Percentiles rank a stretch among this genome's conserved stretches.
These are phyloP conservation scores for Aphelenchoides besseyi DNA, from an alignment of 1,140 invertebrate genomes.

Conservation along the genomic window DNA sequence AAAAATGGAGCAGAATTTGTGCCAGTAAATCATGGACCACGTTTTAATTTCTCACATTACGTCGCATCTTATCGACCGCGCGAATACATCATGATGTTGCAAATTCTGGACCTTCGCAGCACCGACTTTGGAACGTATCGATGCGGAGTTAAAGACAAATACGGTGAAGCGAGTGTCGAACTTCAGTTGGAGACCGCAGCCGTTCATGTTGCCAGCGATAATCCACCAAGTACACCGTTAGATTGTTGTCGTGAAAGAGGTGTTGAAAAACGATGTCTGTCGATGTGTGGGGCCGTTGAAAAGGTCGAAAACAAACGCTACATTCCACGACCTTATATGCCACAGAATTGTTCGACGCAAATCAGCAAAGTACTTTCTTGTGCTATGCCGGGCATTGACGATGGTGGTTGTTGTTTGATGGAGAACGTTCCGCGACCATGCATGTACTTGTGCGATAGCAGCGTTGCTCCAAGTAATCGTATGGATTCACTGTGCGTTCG, in stretches of 20 bases:
- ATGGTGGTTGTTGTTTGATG: constrained; percentile 35
- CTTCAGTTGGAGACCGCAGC: constrained; percentile 20
- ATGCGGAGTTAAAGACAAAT: constrained; percentile 33
- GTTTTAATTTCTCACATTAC: constrained; percentile 33
- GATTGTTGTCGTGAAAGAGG: constrained; percentile 32
- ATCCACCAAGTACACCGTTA: constrained; percentile 30
- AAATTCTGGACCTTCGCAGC: constrained; percentile 27
- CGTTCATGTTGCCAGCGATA: not conserved
- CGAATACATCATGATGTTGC: constrained; percentile 36
- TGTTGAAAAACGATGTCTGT: constrained; percentile 32
- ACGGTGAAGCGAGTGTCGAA: constrained; percentile 26
- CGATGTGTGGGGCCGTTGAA: constrained; percentile 32
- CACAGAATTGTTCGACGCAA: constrained; percentile 31
- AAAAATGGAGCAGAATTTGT: constrained; percentile 13
- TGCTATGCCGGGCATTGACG: constrained; percentile 41
- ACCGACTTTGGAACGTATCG: constrained; percentile 38
- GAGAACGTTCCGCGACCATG: constrained; percentile 28
- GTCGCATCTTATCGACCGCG: constrained; percentile 31
- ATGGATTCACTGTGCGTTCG: constrained; percentile 37
- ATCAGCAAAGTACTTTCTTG: constrained; percentile 45
- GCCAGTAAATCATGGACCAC: constrained; percentile 16
- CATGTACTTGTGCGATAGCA: constrained; percentile 42
- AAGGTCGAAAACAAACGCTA: constrained; percentile 6
- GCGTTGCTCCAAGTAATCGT: constrained; percentile 28
- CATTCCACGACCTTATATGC: constrained; percentile 33